Evolutionary conservation across 2,113 vertebrate species (phyloP), one percentile per base, ranked within the genome.

Genomic region (Camelus dromedarius): DNA sequence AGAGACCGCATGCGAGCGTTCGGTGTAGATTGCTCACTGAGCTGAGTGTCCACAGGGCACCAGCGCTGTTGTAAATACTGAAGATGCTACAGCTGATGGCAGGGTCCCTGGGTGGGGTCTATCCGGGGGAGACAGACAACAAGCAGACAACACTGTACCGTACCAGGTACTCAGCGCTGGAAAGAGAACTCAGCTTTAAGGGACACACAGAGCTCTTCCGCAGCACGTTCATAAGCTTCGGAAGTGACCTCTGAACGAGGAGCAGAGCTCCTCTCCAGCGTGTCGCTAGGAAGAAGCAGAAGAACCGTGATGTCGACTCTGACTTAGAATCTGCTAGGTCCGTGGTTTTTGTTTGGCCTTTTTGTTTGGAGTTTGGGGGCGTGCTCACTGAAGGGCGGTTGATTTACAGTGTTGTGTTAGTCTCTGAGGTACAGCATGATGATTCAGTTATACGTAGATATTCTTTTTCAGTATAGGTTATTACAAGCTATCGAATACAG

Each of bases 191-290:
- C 6, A 0, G 52, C 8, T 56, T 15, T 42, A 22, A 46, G 19
- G 28, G 22, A 76, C 20, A 16, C n/a, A n/a, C 2, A 28, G 56
- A 66, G 26, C 7, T 13, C 1, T 30, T 56, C 48, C 5, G 22
- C 35, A 35, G 66, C 16, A 9, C 6, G 2, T 6, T 26, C 14
- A 0, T 52, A 4, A 30, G 2, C 16, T 50, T 38, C 24, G 38
- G 15, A 52, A 0, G 19, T 30, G n/a, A 35, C 6, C 46, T 50
- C 14, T 6, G 46, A 70, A 30, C 0, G 16, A 32, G 20, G 19
- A 30, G 1, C 15, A 22, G 54, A 8, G 24, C 24, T 14, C 1
- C 2, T 15, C 5, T 10, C 1, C 28, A 3, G 11, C 8, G 2
- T 0, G 2, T n/a, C 1, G 12, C 73, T 20, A 46, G 50, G 38